Evolutionary conservation across 53 echinoderm and acorn worm species (phyloP), one percentile per base, ranked within the genome.

Genomic region (Arbacia lixula): DNA sequence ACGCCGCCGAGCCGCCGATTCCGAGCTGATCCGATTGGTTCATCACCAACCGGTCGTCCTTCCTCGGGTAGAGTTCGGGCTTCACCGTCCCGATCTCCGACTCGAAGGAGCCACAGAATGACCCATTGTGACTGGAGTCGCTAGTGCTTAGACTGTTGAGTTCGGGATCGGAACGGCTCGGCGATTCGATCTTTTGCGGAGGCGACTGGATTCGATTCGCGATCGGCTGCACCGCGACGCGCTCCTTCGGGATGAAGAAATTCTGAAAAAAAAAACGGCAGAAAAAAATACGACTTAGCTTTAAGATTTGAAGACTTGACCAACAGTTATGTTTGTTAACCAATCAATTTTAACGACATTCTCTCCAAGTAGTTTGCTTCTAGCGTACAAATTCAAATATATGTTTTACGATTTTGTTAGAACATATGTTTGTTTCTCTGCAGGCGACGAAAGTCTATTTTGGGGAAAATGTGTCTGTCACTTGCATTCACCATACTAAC

Each of bases 1-100:
- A 19, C 32, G 38, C 43, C 38, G 34, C 38, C 34, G 43, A 73
- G 17, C 39, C 83, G 10, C 20, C 24, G 9, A 41, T 66, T 14
- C 72, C 65, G 29, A 87, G 84, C 56, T 83, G 87, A 16, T 66
- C 57, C 66, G 66, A 32, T 8, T 51, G 29, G 4, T 29, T 68
- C 30, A 80, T 66, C 5, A 93, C 91, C 10, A 95, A 31, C 11
- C 86, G 72, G 42, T 90, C 91, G 65, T 97, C 91, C 60, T 85
- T 86, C 34, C 90, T 83, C 27, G 97, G 89, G 61, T 97, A 97
- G 10, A 97, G 80, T 37, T 97, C 92, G 6, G 97, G 94, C 57
- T 94, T 90, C n/a, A 97, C 90, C 4, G 94, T 68, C 0, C 97
- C 97, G 27, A 92, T 60, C 43, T 94, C 90, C 1, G 97, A 92